Evolutionary conservation across 2,797 vertebrate species (phyloP).

Genomic region (Pempheris klunzingeri): DNA sequence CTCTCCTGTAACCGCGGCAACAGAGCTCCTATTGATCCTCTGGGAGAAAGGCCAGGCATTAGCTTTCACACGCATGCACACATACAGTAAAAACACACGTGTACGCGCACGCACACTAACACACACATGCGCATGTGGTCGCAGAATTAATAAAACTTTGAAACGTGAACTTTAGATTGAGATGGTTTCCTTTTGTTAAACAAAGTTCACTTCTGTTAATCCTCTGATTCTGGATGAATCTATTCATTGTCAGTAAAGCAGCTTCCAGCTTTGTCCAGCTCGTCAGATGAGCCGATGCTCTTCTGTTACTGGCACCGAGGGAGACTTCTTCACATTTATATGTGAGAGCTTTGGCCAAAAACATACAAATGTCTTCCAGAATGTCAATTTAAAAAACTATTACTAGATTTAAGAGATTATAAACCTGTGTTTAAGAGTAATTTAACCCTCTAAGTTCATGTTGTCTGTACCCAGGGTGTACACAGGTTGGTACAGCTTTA

Average conservation of each 20-base stretch:
- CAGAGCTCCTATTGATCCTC: conserved; percentile 86
- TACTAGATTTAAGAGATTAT: not conserved
- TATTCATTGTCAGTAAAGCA: conserved; percentile 24
- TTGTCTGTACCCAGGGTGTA: not conserved
- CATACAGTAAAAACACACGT: conserved; percentile 49
- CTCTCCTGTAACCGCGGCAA: conserved; percentile 84
- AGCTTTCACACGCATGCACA: conserved; percentile 63
- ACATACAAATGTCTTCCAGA: not conserved
- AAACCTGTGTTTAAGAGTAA: not conserved
- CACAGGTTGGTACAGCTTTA: not conserved
- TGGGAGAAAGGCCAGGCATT: conserved; percentile 77
- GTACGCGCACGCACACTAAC: conserved; percentile 20
- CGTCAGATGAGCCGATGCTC: conserved; percentile 44
- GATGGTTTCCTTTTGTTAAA: conserved; percentile 16
- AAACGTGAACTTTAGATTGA: conserved; percentile 28
- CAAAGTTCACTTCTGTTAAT: conserved; percentile 38
- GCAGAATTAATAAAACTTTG: conserved; percentile 26
- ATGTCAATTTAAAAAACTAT: not conserved
- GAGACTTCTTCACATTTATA: conserved; percentile 12
- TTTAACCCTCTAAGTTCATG: not conserved
- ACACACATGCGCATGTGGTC: not conserved
- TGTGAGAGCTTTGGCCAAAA: conserved; percentile 17
- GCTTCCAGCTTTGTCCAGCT: conserved; percentile 33
- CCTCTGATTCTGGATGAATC: conserved; percentile 27
- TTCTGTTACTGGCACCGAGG: conserved; percentile 35